Evolutionary conservation across 2,113 vertebrate species (phyloP).

Genomic region (Copsychus sechellarum): DNA sequence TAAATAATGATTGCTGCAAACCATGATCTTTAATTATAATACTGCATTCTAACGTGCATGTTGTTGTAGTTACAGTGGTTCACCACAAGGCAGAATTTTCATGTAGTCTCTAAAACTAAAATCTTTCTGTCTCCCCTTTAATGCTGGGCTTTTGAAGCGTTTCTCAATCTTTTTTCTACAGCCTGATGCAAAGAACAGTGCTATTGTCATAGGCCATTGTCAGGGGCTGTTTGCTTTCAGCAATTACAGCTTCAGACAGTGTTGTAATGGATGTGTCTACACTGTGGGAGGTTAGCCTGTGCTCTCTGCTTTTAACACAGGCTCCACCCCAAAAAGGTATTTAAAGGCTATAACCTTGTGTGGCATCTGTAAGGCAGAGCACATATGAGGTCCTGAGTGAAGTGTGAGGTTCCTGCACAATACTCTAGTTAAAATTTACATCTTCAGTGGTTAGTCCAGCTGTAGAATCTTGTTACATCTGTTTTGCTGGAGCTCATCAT

Average conservation of each 20-base stretch:
- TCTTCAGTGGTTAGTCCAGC: background rate
- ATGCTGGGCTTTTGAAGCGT: background rate
- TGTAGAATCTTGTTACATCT: background rate
- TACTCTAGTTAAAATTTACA: background rate
- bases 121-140: background rate
- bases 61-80: background rate
- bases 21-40: background rate
- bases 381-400: background rate
- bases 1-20: background rate
- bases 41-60: background rate
- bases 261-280: background rate
- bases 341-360: background rate
- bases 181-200: background rate
- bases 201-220: background rate
- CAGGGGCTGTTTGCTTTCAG: background rate
- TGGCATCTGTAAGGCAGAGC: background rate
- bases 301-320: background rate
- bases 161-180: background rate
- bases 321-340: fast-evolving
- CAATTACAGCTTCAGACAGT: background rate
- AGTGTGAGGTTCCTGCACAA: background rate
- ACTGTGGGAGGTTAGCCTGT: background rate
- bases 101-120: background rate
- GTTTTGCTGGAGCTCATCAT: background rate
- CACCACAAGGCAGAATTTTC: background rate